phyloP scores from a whole-genome alignment of 2,888 invertebrate species.

The Arrhopalites spinosus region DNA sequence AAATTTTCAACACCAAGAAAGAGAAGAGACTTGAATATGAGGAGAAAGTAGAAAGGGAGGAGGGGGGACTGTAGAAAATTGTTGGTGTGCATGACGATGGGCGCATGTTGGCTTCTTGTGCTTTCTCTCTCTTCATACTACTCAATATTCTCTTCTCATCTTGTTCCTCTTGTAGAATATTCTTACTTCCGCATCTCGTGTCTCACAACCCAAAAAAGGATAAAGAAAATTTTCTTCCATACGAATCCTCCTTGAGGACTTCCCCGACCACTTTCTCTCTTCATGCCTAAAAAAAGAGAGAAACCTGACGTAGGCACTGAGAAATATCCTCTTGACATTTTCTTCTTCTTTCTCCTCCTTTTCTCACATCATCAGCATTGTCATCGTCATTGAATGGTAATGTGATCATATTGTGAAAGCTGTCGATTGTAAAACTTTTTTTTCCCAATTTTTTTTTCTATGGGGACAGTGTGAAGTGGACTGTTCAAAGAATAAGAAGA shows the following conservation, averaged over 20 bases:
- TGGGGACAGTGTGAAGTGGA: too few species aligned
- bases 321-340: too few species aligned
- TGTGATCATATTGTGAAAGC: too few species aligned
- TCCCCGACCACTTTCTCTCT: too few species aligned
- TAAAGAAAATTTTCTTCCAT: not conserved
- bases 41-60: not conserved
- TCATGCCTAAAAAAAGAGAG: too few species aligned
- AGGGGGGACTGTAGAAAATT: not conserved
- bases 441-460: too few species aligned
- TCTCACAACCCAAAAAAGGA: not conserved
- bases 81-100: not conserved
- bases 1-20: not conserved
- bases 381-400: not conserved
- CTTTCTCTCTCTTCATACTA: constrained; percentile 1
- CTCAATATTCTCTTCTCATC: constrained; percentile 32
- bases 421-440: too few species aligned
- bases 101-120: not conserved
- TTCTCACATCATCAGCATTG: not conserved
- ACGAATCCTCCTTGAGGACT: not conserved
- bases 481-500: too few species aligned
- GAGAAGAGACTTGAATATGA: not conserved
- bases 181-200: too few species aligned
- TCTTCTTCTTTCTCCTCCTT: too few species aligned
- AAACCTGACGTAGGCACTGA: too few species aligned
- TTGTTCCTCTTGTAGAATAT: not conserved